phyloP scores from a whole-genome alignment of 2,113 vertebrate species.

The Pao palembangensis region DNA sequence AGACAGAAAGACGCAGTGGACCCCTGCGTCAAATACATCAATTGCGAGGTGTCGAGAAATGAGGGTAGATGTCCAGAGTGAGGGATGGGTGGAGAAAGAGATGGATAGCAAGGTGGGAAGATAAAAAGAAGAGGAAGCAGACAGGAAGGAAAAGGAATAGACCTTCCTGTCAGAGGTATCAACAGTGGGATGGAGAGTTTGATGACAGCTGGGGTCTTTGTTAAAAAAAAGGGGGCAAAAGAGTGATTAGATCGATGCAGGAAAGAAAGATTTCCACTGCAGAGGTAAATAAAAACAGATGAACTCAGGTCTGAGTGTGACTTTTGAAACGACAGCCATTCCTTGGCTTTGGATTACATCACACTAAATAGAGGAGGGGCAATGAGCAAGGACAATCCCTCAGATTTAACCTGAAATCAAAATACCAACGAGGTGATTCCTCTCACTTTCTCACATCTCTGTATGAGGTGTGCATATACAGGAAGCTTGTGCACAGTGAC shows the following conservation, averaged over 20 bases:
- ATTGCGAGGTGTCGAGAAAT: conserved; percentile 14
- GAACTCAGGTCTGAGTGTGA: no score
- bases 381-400: no score
- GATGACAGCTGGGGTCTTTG: conserved; percentile 13
- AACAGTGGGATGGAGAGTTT: conserved; percentile 16
- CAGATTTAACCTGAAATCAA: no score
- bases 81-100: conserved; percentile 16
- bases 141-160: conserved; percentile 31
- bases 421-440: no score
- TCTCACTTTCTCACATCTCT: no score
- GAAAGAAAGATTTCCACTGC: no score
- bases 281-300: no score
- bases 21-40: conserved; percentile 27
- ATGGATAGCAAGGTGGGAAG: conserved; percentile 1
- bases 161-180: conserved; percentile 11
- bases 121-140: conserved; percentile 10
- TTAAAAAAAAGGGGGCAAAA: background rate
- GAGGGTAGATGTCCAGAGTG: conserved; percentile 20
- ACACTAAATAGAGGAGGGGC: no score
- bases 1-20: conserved; percentile 10
- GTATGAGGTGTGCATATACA: no score
- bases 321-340: no score
- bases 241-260: conserved; percentile 8
- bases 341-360: no score
- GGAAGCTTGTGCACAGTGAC: no score